Percentiles rank a stretch among this genome's conserved stretches.
Evolutionary conservation across 2,113 vertebrate species (phyloP).

Genomic region (Syngnathus scovelli): DNA sequence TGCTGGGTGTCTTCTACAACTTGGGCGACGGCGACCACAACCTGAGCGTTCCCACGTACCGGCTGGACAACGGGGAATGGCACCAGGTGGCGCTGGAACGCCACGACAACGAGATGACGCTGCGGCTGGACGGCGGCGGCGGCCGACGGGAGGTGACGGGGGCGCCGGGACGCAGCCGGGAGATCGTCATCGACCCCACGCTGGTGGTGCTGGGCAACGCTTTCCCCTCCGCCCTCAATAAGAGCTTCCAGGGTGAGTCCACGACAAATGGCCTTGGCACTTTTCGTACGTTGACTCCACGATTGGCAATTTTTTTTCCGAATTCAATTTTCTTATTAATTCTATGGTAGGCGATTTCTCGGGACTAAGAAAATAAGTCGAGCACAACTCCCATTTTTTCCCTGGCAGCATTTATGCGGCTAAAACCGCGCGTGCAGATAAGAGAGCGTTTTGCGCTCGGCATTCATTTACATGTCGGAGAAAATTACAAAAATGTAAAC

Average conservation of each 20-base stretch:
- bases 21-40: conserved; percentile 82
- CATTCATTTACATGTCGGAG: neutral
- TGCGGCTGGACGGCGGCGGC: conserved; percentile 79
- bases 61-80: conserved; percentile 85
- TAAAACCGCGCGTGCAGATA: neutral
- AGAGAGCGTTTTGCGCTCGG: neutral
- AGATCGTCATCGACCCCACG: conserved; percentile 78
- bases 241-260: conserved; percentile 75
- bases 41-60: conserved; percentile 76
- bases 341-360: neutral
- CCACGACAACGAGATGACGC: conserved; percentile 79
- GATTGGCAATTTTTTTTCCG: too few species aligned
- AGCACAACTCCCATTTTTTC: neutral
- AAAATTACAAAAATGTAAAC: neutral
- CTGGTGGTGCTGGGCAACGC: conserved; percentile 78
- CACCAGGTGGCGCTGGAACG: conserved; percentile 79
- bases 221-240: conserved; percentile 71
- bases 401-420: neutral
- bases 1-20: conserved; percentile 79
- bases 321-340: neutral
- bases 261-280: too few species aligned
- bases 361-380: neutral
- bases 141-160: conserved; percentile 76
- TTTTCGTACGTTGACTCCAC: too few species aligned
- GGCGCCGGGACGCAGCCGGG: conserved; percentile 70